phyloP scores from a whole-genome alignment of 2,888 invertebrate species.

The Stegana nigrithorax region DNA sequence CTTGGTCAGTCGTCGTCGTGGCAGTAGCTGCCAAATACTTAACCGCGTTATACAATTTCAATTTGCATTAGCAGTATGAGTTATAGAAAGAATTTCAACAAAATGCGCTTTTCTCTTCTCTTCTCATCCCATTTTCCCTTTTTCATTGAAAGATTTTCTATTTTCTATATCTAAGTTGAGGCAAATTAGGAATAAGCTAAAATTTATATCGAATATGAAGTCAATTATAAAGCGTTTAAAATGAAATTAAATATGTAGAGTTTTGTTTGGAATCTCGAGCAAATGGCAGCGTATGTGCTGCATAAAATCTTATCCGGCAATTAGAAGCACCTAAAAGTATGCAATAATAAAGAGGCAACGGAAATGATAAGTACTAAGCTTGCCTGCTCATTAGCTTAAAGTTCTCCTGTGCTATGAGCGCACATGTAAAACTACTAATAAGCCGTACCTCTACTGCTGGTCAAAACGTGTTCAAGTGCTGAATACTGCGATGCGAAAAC shows the following conservation, averaged over 20 bases:
- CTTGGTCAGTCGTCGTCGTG: too few species aligned
- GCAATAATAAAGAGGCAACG: neutral
- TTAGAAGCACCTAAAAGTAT: neutral
- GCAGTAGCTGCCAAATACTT: constrained; percentile 23
- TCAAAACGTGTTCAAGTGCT: constrained; percentile 48
- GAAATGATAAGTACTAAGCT: neutral
- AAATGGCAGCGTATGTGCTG: neutral
- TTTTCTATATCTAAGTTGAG: neutral
- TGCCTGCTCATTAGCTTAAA: constrained; percentile 15
- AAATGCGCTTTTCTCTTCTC: constrained; percentile 49
- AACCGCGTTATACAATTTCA: constrained; percentile 59
- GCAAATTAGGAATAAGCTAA: neutral
- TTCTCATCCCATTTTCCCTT: neutral
- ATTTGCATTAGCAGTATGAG: constrained; percentile 61
- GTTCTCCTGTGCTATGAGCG: neutral
- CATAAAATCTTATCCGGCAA: too few species aligned
- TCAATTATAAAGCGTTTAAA: too few species aligned
- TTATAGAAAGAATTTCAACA: constrained; percentile 56
- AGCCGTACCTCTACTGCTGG: neutral
- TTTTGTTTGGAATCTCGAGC: too few species aligned
- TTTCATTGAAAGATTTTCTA: neutral
- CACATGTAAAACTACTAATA: neutral
- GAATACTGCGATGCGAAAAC: constrained; percentile 46
- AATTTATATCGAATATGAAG: neutral
- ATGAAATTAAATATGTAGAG: too few species aligned